Percentiles rank a stretch among this genome's conserved stretches.
Conservation (phyloP, 1,140 invertebrate species). For the Pemphigus obesinymphae region DNA sequence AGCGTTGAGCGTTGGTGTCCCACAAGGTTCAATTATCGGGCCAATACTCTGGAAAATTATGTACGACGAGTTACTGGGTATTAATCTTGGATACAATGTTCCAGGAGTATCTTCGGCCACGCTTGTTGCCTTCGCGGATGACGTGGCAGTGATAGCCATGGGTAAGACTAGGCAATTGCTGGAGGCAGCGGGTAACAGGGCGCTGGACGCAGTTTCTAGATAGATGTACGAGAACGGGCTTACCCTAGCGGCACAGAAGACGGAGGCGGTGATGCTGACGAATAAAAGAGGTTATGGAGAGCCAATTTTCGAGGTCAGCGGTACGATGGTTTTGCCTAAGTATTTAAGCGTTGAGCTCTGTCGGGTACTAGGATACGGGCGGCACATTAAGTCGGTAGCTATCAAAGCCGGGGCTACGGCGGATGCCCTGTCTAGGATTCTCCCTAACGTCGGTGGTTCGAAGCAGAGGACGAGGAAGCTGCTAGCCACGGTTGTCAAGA, state of each 20-base stretch:
- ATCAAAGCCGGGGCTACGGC: background rate
- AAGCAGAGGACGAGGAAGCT: background rate
- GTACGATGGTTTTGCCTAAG: background rate
- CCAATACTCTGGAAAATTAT: slow-evolving; percentile 27
- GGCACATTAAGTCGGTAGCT: background rate
- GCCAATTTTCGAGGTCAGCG: background rate
- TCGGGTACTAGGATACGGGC: background rate
- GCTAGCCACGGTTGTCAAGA: background rate
- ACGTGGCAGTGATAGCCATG: background rate
- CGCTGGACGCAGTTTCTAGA: background rate
- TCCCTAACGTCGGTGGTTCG: background rate
- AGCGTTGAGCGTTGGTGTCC: background rate
- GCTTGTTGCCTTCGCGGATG: background rate
- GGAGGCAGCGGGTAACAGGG: too few relatives aligned
- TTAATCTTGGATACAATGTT: background rate
- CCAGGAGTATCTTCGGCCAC: background rate
- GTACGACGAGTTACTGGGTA: slow-evolving; percentile 2
- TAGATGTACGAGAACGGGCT: too few relatives aligned
- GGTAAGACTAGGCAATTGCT: background rate
- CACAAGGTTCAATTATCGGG: background rate
- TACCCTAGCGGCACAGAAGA: background rate
- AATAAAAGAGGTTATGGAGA: background rate
- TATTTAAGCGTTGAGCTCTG: background rate
- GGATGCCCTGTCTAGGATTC: background rate
- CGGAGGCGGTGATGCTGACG: background rate